Evolutionary conservation across 53 echinoderm and acorn worm species (phyloP), one percentile per base, ranked within the genome.

Genomic region (Arbacia lixula): DNA sequence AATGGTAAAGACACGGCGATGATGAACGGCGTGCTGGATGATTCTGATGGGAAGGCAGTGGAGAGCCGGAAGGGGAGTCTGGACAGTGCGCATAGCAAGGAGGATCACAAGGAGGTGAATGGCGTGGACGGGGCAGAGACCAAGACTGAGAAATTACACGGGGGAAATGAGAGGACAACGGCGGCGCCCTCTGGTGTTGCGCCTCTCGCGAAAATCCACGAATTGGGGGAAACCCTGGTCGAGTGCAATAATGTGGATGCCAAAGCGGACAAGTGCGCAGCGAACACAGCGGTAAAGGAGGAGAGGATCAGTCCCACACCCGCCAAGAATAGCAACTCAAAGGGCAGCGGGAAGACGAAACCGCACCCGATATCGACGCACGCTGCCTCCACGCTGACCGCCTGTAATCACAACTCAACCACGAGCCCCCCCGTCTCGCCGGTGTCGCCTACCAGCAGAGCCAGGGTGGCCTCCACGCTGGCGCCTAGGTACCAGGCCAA

Each of bases 401-500:
- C 53, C 57, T n/a, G n/a, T n/a, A n/a, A n/a, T n/a, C n/a, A n/a
- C n/a, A n/a, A n/a, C n/a, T n/a, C n/a, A n/a, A 20, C 74, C 43
- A 27, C 30, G 65, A 89, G 87, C 6, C 90, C 90, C 3, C 93
- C 93, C 3, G 49, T 86, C 53, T 93, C 93, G 14, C 93, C 93
- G 0, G 66, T 88, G 28, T 93, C 93, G 2, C 93, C 93, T 0
- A 93, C 81, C 41, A 89, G 84, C 50, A 85, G 90, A 27, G 76
- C 93, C 60, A 85, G 87, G 12, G 93, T 90, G 14, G 91, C 86
- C 24, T 93, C 93, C 0, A 85, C 92, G 6, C 74, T 96, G 31
- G 93, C 91, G n/a, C 91, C 91, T 0, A 82, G 94, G 29, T 99
- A 99, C 78, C 84, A 88, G 58, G 72, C 92, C 46, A 94, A 94